phyloP scores from a whole-genome alignment of 2,888 invertebrate species.

The Eupithecia inturbata region DNA sequence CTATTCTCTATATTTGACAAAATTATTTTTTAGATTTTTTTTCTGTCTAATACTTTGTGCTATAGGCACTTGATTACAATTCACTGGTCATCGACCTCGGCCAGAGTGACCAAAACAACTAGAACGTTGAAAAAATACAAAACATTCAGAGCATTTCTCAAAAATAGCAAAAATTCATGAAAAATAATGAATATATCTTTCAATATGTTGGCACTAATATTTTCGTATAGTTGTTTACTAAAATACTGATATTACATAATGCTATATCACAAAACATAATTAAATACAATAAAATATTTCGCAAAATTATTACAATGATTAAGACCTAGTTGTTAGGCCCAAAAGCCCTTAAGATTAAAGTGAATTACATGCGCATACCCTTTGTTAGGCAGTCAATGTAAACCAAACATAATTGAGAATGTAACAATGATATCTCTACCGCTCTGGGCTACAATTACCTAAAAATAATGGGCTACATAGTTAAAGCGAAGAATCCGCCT shows the following conservation, averaged over 20 bases:
- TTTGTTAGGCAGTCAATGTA: background rate
- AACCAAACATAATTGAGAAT: background rate
- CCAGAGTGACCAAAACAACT: background rate
- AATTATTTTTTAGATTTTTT: constrained; percentile 7
- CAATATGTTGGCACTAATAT: constrained; percentile 32
- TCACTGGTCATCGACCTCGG: background rate
- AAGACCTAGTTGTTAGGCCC: background rate
- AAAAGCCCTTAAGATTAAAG: background rate
- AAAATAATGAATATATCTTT: constrained; percentile 6
- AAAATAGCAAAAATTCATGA: constrained; percentile 7
- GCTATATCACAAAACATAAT: constrained; percentile 28
- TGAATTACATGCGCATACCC: background rate
- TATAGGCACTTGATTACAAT: constrained; percentile 5
- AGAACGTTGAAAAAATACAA: background rate
- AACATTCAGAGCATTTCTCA: background rate
- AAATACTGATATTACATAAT: constrained; percentile 24
- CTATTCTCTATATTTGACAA: constrained; percentile 10
- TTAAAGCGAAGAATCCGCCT: background rate
- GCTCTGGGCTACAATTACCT: background rate
- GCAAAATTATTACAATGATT: constrained; percentile 24
- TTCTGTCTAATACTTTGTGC: background rate
- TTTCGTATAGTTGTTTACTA: constrained; percentile 19
- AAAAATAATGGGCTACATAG: background rate
- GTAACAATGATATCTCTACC: background rate
- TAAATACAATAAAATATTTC: constrained; percentile 20